Evolutionary conservation across 64 coral and sea anemone genomes (phyloP), one percentile per base, ranked within the genome.

Genomic region (Montipora cactus): DNA sequence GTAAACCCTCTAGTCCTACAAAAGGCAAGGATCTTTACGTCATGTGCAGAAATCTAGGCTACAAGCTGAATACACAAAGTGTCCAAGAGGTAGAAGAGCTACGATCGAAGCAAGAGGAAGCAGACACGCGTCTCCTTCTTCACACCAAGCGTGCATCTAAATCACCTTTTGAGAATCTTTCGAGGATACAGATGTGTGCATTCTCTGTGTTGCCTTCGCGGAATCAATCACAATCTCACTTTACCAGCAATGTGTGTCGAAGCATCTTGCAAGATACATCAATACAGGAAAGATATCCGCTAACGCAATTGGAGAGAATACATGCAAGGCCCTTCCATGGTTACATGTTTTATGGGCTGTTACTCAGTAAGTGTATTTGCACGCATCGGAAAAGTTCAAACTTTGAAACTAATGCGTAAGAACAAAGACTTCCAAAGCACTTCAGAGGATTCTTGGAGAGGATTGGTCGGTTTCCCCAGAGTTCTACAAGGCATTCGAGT

Each of bases 331-430:
- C 5, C 52, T 55, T 55, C 52, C 9, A 5, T 5, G 52, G 9
- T 10, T 55, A 7, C 52, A 55, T 10, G 52, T 10, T 2, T 55
- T 55, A 79, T 58, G 3, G 88, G 75, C 5, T 90, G 88, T 90
- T 77, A 90, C 21, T 80, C 13, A 7, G 76, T 90, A 3, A 90
- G 88, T 66, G 88, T 55, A 4, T 90, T 90, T 68, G 88, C 88
- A 66, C 75, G 57, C 3, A 78, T 49, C 12, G 88, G 88, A 68
- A 90, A 90, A 22, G 47, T 28, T 18, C n/a, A 19, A 61, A 19
- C 88, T 18, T 15, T 90, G 19, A 90, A 90, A 59, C 15, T 80
- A 20, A 13, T 79, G 5, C 78, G 48, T 16, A 23, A 4, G 1
- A 61, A 77, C 44, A 55, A 78, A 7, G 75, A 78, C 12, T 78